Evolutionary conservation across 2,797 vertebrate species (phyloP).

Genomic region (Prunella strophiata): DNA sequence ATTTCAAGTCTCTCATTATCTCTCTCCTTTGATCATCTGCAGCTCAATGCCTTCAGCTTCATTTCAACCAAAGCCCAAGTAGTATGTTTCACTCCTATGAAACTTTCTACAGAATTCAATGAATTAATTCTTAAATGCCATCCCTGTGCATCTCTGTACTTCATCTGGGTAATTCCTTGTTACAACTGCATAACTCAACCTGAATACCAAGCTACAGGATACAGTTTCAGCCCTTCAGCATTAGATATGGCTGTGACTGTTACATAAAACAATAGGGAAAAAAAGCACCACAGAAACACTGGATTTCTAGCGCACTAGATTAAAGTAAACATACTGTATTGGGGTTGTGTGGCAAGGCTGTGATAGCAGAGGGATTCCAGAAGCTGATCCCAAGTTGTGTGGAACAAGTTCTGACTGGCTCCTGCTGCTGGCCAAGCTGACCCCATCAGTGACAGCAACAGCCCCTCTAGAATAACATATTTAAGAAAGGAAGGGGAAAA

Average conservation of each 20-base stretch:
- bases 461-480: rapidly evolving
- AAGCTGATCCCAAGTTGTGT: background rate
- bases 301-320: background rate
- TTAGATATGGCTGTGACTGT: background rate
- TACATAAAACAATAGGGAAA: background rate
- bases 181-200: background rate
- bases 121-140: background rate
- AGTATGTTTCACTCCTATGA: background rate
- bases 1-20: background rate
- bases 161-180: background rate
- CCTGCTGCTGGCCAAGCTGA: background rate
- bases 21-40: background rate
- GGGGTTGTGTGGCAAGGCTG: background rate
- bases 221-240: background rate
- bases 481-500: background rate
- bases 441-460: rapidly evolving
- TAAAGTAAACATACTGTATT: background rate
- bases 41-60: background rate
- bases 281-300: background rate
- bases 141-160: background rate
- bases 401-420: background rate
- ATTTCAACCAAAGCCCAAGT: background rate
- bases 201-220: background rate
- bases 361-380: background rate
- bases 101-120: background rate